Conservation (phyloP, 2,113 vertebrate genomes). For the Gobius niger region DNA sequence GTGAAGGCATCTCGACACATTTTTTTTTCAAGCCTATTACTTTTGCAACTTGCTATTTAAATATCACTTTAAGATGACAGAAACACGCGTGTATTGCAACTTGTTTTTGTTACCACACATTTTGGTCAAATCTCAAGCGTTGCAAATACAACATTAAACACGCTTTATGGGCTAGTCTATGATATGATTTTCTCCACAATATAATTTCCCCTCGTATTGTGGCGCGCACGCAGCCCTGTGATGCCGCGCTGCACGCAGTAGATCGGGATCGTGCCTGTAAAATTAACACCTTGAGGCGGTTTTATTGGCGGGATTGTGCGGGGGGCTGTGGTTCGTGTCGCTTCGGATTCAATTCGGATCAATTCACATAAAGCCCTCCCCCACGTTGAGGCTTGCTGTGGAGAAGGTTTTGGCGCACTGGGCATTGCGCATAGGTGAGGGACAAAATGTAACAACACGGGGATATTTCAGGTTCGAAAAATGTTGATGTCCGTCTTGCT, state of each 20-base stretch:
- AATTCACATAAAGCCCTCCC: slow-evolving; percentile 15
- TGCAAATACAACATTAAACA: too few relatives aligned
- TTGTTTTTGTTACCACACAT: too few relatives aligned
- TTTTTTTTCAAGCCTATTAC: too few relatives aligned
- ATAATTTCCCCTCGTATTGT: neutral
- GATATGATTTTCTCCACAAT: neutral
- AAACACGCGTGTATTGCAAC: neutral
- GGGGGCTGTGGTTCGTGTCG: slow-evolving; percentile 4
- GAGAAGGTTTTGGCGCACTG: neutral
- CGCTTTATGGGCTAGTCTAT: neutral
- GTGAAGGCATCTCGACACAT: too few relatives aligned
- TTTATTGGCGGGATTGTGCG: slow-evolving; percentile 27
- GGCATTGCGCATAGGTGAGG: slow-evolving; percentile 33
- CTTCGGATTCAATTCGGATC: slow-evolving; percentile 28
- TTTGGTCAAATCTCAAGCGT: too few relatives aligned
- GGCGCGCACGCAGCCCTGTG: neutral
- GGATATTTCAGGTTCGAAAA: neutral
- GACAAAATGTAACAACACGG: neutral
- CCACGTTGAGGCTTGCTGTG: neutral
- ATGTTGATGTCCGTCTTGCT: too few relatives aligned
- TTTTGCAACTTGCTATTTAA: neutral
- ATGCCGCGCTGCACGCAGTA: neutral
- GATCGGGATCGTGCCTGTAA: slow-evolving; percentile 13
- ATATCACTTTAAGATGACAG: neutral
- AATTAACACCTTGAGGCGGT: slow-evolving; percentile 29